Conservation (phyloP, 2,113 vertebrate species). For the Mohoua ochrocephala region DNA sequence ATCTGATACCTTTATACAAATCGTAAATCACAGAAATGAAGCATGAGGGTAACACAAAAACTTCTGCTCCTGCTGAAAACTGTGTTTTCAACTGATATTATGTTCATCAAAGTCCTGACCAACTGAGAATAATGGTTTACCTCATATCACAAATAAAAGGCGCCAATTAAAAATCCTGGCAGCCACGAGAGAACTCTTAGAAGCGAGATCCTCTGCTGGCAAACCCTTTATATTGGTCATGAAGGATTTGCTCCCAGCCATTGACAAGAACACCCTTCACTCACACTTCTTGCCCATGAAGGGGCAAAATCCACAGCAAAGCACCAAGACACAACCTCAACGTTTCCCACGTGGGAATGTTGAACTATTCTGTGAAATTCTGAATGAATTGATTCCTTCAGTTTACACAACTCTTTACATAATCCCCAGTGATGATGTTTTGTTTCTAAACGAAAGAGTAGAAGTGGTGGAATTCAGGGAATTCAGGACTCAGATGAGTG, state of each 20-base stretch:
- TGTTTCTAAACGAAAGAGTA: not conserved
- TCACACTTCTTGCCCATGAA: not conserved
- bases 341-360: not conserved
- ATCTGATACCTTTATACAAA: not conserved
- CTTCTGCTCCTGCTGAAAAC: not conserved
- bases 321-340: not conserved
- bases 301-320: not conserved
- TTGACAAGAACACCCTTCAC: not conserved
- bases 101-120: not conserved
- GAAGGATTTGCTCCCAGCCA: not conserved
- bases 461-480: not conserved
- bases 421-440: not conserved
- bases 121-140: not conserved
- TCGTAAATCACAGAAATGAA: not conserved
- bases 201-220: not conserved
- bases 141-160: not conserved
- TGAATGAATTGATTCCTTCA: not conserved
- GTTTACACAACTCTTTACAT: not conserved
- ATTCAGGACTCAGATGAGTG: not conserved
- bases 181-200: not conserved
- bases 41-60: not conserved
- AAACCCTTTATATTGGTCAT: not conserved
- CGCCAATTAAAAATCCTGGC: not conserved
- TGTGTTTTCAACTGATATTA: not conserved
- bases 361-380: not conserved